phyloP scores from a whole-genome alignment of 2,797 vertebrate species.

The Pelodytes ibericus region DNA sequence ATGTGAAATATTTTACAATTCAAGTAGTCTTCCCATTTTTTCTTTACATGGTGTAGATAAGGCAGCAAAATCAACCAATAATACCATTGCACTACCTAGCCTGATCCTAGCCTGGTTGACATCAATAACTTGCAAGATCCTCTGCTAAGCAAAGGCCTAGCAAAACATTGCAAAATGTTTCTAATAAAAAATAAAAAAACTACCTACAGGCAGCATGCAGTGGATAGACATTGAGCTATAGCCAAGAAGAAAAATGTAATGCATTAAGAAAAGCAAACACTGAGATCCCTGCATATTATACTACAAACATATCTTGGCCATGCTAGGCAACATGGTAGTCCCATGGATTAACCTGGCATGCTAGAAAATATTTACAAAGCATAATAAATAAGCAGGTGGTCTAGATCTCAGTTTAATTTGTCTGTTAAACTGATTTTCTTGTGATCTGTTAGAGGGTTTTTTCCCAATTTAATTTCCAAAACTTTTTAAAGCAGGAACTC shows the following conservation, averaged over 20 bases:
- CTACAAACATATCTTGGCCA: neutral
- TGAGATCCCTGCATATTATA: neutral
- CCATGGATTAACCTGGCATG: neutral
- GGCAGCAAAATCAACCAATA: constrained; percentile 61
- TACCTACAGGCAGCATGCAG: constrained; percentile 1
- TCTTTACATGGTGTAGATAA: constrained; percentile 41
- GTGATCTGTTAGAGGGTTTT: too few species aligned
- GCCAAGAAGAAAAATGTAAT: neutral
- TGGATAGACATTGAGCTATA: neutral
- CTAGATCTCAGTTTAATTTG: constrained; percentile 33
- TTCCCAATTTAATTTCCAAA: constrained; percentile 16
- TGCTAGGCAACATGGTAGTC: neutral
- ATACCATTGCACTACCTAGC: constrained; percentile 79
- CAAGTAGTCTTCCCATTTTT: constrained; percentile 80
- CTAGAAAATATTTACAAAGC: neutral
- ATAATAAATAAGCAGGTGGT: neutral
- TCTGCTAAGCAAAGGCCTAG: constrained; percentile 50
- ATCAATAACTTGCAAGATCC: constrained; percentile 7
- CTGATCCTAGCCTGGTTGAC: neutral
- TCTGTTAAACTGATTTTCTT: neutral
- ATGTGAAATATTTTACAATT: constrained; percentile 93
- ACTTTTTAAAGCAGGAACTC: neutral
- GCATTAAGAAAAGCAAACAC: neutral
- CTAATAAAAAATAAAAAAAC: too few species aligned
- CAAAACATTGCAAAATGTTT: neutral